Percentiles rank a stretch among this genome's conserved stretches.
Evolutionary conservation across 1,140 invertebrate species (phyloP).

Genomic region (Augochlora pura): DNA sequence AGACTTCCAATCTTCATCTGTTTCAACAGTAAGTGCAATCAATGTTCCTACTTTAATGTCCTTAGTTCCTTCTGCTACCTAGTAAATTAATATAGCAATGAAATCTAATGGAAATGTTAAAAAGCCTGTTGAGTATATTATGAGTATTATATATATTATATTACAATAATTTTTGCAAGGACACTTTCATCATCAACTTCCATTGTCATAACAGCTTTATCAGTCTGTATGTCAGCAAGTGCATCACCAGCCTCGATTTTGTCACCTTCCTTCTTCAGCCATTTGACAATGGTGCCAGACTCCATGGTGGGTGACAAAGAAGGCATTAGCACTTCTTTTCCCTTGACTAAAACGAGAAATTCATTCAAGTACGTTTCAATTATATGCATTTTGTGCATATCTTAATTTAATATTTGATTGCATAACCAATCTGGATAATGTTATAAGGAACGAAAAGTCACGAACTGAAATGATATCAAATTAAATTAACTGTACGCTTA

Average conservation of each 20-base stretch:
- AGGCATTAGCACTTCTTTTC: constrained; percentile 84
- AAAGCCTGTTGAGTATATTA: neutral
- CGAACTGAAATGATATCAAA: neutral
- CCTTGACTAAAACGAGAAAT: constrained; percentile 67
- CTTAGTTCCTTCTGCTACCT: constrained; percentile 82
- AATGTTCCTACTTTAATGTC: constrained; percentile 84
- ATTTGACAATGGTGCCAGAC: constrained; percentile 96
- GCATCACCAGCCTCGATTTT: constrained; percentile 89
- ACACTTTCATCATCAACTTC: constrained; percentile 98
- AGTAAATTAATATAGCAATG: neutral
- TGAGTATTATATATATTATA: neutral
- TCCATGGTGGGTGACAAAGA: constrained; percentile 99
- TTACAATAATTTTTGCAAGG: constrained; percentile 92
- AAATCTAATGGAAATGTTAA: neutral
- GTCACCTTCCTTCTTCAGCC: constrained; percentile 98
- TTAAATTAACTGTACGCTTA: neutral
- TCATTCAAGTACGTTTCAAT: neutral
- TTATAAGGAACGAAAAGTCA: neutral
- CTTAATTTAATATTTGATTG: constrained; percentile 48
- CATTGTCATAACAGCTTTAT: constrained; percentile 99
- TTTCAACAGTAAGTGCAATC: constrained; percentile 85
- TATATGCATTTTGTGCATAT: neutral
- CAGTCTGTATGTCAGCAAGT: constrained; percentile 99
- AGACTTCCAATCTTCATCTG: constrained; percentile 83
- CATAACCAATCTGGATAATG: constrained; percentile 56